Conservation (phyloP, 2,797 vertebrate species). For the Trachops cirrhosus region DNA sequence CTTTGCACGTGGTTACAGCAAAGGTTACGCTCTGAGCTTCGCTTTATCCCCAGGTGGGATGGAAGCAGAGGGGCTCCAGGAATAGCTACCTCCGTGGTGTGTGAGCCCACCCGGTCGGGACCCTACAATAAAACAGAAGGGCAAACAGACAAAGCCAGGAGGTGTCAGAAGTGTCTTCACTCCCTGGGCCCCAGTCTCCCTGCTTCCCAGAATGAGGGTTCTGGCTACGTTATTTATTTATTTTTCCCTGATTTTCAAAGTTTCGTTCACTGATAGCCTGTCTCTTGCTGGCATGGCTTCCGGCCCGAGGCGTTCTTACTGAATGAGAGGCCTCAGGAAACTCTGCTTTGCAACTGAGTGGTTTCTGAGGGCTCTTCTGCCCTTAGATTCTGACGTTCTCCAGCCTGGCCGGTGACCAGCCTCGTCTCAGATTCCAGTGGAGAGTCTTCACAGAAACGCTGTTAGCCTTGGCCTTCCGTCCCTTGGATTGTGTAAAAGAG, state of each 20-base stretch:
- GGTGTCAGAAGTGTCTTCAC: neutral
- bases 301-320: neutral
- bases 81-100: neutral
- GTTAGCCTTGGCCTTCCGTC: neutral
- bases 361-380: neutral
- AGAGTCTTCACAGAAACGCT: neutral
- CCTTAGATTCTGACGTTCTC: neutral
- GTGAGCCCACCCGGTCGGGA: neutral
- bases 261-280: neutral
- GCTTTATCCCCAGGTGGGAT: neutral
- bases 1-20: neutral
- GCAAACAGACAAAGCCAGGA: neutral
- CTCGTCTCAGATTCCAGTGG: neutral
- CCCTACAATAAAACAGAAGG: neutral
- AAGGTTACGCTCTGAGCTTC: no score
- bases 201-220: neutral
- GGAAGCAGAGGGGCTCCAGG: neutral
- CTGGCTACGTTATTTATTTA: neutral
- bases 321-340: neutral
- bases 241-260: neutral
- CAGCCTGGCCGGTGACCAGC: neutral
- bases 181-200: neutral
- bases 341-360: neutral
- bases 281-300: neutral
- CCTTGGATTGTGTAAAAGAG: neutral